A percentile compares a stretch with the other conserved stretches of the same genome.
Conservation (phyloP, 2,888 invertebrate species). For the Lymantria monacha region DNA sequence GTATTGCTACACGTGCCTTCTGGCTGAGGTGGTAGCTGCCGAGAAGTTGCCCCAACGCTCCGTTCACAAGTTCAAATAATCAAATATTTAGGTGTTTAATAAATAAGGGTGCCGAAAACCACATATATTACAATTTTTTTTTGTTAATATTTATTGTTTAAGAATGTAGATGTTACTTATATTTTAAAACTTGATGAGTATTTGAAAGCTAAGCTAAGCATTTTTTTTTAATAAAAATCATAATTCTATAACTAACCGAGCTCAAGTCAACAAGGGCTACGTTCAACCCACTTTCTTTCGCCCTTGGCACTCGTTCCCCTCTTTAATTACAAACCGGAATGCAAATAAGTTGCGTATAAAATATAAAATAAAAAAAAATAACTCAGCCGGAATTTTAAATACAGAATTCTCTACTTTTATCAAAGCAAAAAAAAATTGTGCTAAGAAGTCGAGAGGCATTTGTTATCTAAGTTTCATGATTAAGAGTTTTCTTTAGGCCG, state of each 20-base stretch:
- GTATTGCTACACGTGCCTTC: too few relatives aligned
- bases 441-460: conserved; percentile 56
- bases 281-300: conserved; percentile 19
- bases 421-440: conserved; percentile 48
- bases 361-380: conserved; percentile 45
- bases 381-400: conserved; percentile 42
- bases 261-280: conserved; percentile 9
- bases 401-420: conserved; percentile 50
- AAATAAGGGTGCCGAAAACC: too few relatives aligned
- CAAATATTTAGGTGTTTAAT: too few relatives aligned
- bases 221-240: conserved; percentile 6
- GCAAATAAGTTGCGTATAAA: conserved; percentile 56
- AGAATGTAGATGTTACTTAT: too few relatives aligned
- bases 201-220: too few relatives aligned
- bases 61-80: too few relatives aligned
- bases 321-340: conserved; percentile 58
- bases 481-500: conserved; percentile 53
- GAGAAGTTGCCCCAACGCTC: too few relatives aligned
- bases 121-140: too few relatives aligned
- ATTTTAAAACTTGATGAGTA: too few relatives aligned
- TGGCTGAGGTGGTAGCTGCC: too few relatives aligned
- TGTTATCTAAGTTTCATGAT: conserved; percentile 72
- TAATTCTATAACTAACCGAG: conserved; percentile 18
- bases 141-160: too few relatives aligned
- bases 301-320: conserved; percentile 32